Percentiles rank a stretch among this genome's conserved stretches.
Conservation (phyloP, 2,797 vertebrate species). For the Anabas testudineus region DNA sequence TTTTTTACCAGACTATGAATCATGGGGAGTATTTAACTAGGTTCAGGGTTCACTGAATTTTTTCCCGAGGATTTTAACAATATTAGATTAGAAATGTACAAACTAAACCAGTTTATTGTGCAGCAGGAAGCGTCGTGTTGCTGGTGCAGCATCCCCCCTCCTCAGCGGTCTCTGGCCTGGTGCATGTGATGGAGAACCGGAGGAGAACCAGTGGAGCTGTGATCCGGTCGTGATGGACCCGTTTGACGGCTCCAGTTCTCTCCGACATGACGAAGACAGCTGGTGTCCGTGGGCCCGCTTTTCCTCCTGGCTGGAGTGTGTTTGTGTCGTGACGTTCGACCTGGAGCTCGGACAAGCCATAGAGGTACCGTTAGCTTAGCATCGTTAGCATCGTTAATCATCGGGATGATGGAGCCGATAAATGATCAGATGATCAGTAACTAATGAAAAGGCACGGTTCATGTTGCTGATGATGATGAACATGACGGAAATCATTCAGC, state of each 20-base stretch:
- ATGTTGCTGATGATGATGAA: no score
- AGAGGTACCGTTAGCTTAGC: conserved; percentile 85
- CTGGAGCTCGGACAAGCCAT: conserved; percentile 95
- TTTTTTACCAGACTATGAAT: no score
- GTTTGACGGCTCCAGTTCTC: conserved; percentile 62
- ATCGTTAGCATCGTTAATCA: conserved; percentile 25
- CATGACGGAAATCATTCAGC: neutral
- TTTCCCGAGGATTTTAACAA: no score
- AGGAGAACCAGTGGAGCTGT: conserved; percentile 13
- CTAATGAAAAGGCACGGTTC: neutral
- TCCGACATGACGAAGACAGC: conserved; percentile 31
- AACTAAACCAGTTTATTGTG: no score
- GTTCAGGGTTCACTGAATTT: no score
- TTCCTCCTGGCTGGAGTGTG: conserved; percentile 92
- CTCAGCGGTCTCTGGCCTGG: neutral
- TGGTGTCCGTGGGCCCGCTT: conserved; percentile 87
- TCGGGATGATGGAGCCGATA: neutral
- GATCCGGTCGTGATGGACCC: conserved; percentile 75
- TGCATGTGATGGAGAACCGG: conserved; percentile 24
- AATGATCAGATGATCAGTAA: neutral
- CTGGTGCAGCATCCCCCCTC: neutral
- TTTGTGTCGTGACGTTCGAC: conserved; percentile 96
- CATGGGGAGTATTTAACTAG: no score
- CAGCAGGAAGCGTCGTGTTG: no score
- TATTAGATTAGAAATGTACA: no score